These are phyloP conservation scores for Morpho achilles DNA, from an alignment of 2,888 invertebrate species.

Conservation along the genomic window DNA sequence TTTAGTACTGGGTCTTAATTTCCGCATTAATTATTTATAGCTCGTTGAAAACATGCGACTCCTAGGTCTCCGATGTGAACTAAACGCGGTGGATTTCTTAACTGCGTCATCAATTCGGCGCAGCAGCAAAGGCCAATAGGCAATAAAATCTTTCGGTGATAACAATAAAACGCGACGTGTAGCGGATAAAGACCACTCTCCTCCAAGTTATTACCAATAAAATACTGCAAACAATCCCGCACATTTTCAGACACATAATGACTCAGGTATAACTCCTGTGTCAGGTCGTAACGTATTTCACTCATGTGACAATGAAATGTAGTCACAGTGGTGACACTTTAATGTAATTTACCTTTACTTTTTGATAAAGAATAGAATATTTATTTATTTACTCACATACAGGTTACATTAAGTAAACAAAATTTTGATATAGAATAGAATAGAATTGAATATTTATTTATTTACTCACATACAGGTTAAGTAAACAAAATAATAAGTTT, in stretches of 20 bases:
- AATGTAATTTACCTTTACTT: neutral
- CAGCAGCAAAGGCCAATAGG: slow-evolving; percentile 25
- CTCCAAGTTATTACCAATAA: slow-evolving; percentile 32
- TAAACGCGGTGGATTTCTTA: slow-evolving; percentile 21
- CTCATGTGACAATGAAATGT: slow-evolving; percentile 7
- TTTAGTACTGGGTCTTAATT: too few species aligned
- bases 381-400: too few species aligned
- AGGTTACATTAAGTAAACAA: too few species aligned
- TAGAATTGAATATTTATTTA: too few species aligned
- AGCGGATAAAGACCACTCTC: slow-evolving; percentile 28
- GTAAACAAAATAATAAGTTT: too few species aligned
- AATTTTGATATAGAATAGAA: neutral
- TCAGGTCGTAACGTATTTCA: slow-evolving; percentile 13
- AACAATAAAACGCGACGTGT: slow-evolving; percentile 32
- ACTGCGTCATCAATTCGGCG: slow-evolving; percentile 31
- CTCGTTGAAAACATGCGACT: too few species aligned
- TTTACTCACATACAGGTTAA: too few species aligned
- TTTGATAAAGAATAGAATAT: neutral
- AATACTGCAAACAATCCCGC: slow-evolving; percentile 29
- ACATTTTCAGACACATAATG: slow-evolving; percentile 17
- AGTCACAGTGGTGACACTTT: neutral
- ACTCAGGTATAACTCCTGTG: slow-evolving; percentile 10
- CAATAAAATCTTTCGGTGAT: slow-evolving; percentile 35
- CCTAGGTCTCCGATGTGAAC: neutral
- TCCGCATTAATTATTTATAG: too few species aligned